Conservation (phyloP, 2,888 invertebrate genomes). For the Hymenopus coronatus region DNA sequence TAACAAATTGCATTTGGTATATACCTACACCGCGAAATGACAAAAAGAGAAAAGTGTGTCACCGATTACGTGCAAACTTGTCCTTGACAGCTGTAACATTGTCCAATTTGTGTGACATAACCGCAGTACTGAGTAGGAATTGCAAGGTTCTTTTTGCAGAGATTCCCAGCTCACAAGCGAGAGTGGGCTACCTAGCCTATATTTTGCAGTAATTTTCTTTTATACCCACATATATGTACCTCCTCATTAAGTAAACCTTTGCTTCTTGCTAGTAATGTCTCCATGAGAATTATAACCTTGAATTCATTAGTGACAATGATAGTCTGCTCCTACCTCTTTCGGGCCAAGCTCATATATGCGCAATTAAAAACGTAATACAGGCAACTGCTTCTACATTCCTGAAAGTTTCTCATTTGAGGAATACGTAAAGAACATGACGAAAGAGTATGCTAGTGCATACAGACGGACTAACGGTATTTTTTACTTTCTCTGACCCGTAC, state of each 20-base stretch:
- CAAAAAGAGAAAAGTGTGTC: no score
- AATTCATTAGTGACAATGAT: background rate
- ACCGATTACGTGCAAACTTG: background rate
- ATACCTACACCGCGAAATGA: no score
- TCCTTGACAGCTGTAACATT: background rate
- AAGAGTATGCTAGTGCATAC: no score
- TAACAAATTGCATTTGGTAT: no score
- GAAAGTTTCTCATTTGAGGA: no score
- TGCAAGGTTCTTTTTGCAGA: background rate
- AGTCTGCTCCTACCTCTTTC: background rate
- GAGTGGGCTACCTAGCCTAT: background rate
- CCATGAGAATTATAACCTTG: background rate
- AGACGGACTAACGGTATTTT: no score
- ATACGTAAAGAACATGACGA: no score
- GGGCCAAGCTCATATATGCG: background rate
- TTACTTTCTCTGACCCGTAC: no score
- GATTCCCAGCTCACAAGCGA: background rate
- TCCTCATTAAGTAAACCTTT: background rate
- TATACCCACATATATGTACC: background rate
- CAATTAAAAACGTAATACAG: no score
- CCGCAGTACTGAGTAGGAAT: background rate
- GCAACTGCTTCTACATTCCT: no score
- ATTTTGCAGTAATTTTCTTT: background rate
- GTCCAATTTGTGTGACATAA: background rate
- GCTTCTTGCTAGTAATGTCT: background rate